Percentiles rank a stretch among this genome's conserved stretches.
Evolutionary conservation across 2,888 invertebrate species (phyloP).

Genomic region (Chelonus formosanus): DNA sequence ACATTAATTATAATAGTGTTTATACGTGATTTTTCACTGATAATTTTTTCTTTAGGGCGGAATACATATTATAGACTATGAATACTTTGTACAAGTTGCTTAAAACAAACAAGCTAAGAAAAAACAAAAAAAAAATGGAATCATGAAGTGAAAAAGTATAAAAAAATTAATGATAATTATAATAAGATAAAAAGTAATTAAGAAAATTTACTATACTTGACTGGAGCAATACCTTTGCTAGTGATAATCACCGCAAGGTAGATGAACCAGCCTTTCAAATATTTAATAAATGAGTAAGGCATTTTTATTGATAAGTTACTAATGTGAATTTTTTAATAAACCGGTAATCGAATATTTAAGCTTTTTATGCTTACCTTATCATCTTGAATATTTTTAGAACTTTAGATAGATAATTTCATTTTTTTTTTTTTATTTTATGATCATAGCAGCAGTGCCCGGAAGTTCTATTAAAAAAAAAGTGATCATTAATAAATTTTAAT

Average conservation of each 20-base stretch:
- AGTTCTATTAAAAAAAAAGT: too few species aligned
- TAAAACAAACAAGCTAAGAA: not conserved
- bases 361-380: too few species aligned
- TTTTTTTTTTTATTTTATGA: too few species aligned
- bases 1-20: too few species aligned
- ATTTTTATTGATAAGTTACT: conserved; percentile 63
- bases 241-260: conserved; percentile 24
- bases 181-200: conserved; percentile 7
- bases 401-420: too few species aligned
- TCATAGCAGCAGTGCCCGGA: too few species aligned
- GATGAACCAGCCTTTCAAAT: conserved; percentile 51
- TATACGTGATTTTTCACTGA: too few species aligned
- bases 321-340: conserved; percentile 64
- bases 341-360: conserved; percentile 48
- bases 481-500: too few species aligned
- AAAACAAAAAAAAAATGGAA: not conserved
- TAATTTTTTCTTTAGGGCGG: too few species aligned
- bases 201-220: conserved; percentile 37
- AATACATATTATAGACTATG: too few species aligned
- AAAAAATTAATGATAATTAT: conserved; percentile 44
- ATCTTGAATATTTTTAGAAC: too few species aligned
- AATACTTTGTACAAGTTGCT: too few species aligned
- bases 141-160: conserved; percentile 30
- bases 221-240: conserved; percentile 44
- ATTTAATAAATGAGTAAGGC: conserved; percentile 61